Percentiles rank a stretch among this genome's conserved stretches.
Conservation (phyloP, 2,888 invertebrate genomes). For the Sipha maydis region DNA sequence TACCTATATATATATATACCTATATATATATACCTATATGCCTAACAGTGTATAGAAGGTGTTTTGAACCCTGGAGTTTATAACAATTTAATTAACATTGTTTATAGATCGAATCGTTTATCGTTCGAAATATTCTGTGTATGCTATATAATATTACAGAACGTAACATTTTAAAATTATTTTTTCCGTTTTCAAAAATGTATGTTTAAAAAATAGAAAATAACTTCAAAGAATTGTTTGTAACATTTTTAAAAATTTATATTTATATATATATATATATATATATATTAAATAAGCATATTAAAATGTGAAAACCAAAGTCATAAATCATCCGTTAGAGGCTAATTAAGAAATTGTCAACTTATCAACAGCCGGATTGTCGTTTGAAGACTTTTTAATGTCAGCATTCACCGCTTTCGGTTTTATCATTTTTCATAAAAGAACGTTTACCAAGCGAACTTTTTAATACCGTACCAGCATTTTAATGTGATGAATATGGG, state of each 20-base stretch:
- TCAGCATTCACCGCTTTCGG: conserved; percentile 16
- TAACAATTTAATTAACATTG: background rate
- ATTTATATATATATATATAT: background rate
- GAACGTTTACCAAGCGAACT: conserved; percentile 28
- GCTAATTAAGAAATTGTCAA: conserved; percentile 58
- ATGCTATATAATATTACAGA: background rate
- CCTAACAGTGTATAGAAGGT: background rate
- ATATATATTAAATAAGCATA: background rate
- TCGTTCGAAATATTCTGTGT: background rate
- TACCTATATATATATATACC: background rate
- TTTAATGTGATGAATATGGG: conserved; percentile 18
- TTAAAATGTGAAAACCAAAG: background rate
- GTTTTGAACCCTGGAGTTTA: background rate
- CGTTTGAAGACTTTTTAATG: conserved; percentile 33
- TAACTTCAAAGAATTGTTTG: background rate
- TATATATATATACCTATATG: background rate
- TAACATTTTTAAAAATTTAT: background rate
- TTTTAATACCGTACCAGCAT: conserved; percentile 10
- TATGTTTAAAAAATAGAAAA: conserved; percentile 12
- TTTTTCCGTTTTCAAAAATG: background rate
- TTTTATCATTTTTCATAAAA: conserved; percentile 48
- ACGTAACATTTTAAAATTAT: background rate
- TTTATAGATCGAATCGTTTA: background rate
- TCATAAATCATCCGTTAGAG: conserved; percentile 54
- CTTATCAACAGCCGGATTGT: conserved; percentile 46